Base-by-base conservation (phyloP, 2,888 invertebrate species). In the Craniophora ligustri region DNA sequence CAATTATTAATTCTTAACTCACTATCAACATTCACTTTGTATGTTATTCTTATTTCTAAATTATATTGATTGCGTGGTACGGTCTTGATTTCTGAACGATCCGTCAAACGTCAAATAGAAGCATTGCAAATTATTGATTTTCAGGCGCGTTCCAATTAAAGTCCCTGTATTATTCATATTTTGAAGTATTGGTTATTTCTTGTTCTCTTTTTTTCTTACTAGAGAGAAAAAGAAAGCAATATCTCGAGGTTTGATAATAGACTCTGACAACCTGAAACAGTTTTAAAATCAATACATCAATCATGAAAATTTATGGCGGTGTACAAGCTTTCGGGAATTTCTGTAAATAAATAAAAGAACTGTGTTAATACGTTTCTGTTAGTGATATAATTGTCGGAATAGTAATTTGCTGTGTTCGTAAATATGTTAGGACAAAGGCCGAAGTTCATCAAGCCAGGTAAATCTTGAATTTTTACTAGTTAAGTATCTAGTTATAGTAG, bases 361-460 rank as follows among this genome's bases (percentile, higher is more conserved):
- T 30, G 23, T 63, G 44, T 14, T 11, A 31, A 14, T 58, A 61
- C n/a, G 26, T 28, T 8, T 31, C 0, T 19, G n/a, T 11, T 32
- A 23, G 0, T 1, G 4, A 11, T 14, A 13, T 2, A 40, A 5
- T 54, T 19, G 0, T 28, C 44, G 34, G 10, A 8, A 26, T 13
- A 50, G 49, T 50, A 30, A 41, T 14, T 11, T 6, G 7, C 15
- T 15, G 14, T 11, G 15, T 34, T 41, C 13, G 10, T 10, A 14
- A 75, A 49, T n/a, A 88, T 88, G 88, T 55, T 78, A 30, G 71
- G 67, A 11, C 83, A 85, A 50, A 78, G 82, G 45, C 90, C 90
- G 3, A 84, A 79, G 50, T 91, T 88, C 57, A 76, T 91, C n/a
- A 86, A 82, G 56, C 91, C 91, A 58, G 88, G 91, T 90, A 80